Conservation (phyloP, 2,113 vertebrate genomes). For the Dromiciops gliroides region DNA sequence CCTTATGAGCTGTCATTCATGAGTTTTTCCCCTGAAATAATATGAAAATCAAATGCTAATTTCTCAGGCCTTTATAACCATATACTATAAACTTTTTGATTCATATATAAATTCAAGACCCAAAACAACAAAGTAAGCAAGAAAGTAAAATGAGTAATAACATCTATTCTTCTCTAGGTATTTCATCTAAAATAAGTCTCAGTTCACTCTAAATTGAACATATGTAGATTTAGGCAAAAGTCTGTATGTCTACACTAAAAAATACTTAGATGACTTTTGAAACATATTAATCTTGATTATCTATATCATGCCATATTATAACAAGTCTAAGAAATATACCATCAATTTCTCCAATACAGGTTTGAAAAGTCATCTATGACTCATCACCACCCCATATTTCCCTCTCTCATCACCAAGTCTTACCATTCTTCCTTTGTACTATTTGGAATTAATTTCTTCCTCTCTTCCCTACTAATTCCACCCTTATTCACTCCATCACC, state of each 20-base stretch:
- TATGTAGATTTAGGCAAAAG: background rate
- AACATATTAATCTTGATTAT: constrained; percentile 13
- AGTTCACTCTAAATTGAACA: background rate
- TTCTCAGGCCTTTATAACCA: background rate
- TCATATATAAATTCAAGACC: constrained; percentile 32
- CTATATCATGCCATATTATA: constrained; percentile 27
- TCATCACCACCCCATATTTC: background rate
- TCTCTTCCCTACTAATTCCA: background rate
- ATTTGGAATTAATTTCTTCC: background rate
- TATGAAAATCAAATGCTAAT: constrained; percentile 14
- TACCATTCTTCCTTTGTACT: background rate
- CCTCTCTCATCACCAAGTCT: background rate
- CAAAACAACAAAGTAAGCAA: constrained; percentile 45
- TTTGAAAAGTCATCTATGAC: background rate
- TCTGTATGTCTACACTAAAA: background rate
- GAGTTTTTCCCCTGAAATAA: constrained; percentile 19
- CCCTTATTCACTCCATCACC: background rate
- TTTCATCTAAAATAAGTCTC: constrained; percentile 8
- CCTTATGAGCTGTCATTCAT: background rate
- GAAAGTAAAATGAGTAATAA: constrained; percentile 31
- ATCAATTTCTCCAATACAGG: background rate
- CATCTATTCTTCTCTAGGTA: constrained; percentile 21
- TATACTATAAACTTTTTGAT: constrained; percentile 33
- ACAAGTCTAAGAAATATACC: background rate
- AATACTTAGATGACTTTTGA: constrained; percentile 18